Base-by-base conservation (phyloP, 2,888 invertebrate species). In the Margaritifera margaritifera region DNA sequence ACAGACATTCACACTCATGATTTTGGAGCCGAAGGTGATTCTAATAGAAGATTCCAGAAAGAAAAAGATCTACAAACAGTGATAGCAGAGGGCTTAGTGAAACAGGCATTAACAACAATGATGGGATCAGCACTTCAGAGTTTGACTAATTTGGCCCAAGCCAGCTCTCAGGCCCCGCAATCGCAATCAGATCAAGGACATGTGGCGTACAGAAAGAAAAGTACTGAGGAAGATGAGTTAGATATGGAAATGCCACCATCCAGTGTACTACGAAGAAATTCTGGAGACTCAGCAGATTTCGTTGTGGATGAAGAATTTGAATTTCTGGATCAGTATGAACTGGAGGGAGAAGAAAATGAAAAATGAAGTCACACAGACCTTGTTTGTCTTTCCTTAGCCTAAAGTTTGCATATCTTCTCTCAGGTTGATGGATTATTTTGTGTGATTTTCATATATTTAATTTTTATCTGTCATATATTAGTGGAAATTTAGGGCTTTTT, bases 241-340 rank as follows among this genome's bases (percentile, higher is more conserved):
- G 75, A 72, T 4, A 63, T 66, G 20, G 65, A 64, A 50, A 68
- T 65, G 11, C 11, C 11, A 2, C 42, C 42, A 42, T 42, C 42
- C 8, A 31, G 31, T 31, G 8, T 6, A 1, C 0, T 31, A 15
- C 54, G 67, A 20, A 57, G 56, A 42, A 62, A n/a, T 6, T 72
- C 75, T 22, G 67, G 68, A 24, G 74, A 74, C 54, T 80, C 83
- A n/a, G 84, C 85, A 59, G 78, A 78, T 57, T 27, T 74, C 27
- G 80, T 84, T 63, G 84, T 84, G 64, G 82, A 81, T 51, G 84
- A 84, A 62, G 86, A 86, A 65, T 86, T 86, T 81, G 86, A 86
- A 59, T 86, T 86, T 72, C 67, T 86, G 24, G 81, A 83, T 24
- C 79, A 86, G 19, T 82, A 84, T 72, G 86, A 84, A 51, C 69